A percentile compares a stretch with the other conserved stretches of the same genome.
phyloP scores from a whole-genome alignment of 2,113 vertebrate species.

The Connochaetes taurinus region DNA sequence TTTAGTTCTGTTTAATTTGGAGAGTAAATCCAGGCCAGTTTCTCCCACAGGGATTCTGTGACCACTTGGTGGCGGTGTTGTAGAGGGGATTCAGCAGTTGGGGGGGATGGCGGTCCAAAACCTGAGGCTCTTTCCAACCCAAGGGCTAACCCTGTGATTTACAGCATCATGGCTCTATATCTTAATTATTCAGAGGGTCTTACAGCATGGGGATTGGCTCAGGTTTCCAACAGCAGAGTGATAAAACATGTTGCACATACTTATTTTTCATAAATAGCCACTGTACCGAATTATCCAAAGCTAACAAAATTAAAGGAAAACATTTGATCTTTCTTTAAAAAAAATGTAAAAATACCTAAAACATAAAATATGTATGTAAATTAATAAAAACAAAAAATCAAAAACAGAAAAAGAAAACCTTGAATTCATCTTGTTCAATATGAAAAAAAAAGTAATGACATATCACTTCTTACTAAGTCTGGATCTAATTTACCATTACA shows the following conservation, averaged over 20 bases:
- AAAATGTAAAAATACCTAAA: background rate
- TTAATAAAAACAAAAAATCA: background rate
- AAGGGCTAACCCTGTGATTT: background rate
- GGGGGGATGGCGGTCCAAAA: background rate
- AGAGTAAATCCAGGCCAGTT: background rate
- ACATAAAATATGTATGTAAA: background rate
- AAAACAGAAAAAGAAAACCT: background rate
- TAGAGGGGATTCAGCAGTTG: slow-evolving; percentile 37
- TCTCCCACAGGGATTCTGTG: fast-evolving
- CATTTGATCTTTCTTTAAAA: background rate
- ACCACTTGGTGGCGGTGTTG: slow-evolving; percentile 70
- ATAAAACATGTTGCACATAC: slow-evolving; percentile 14
- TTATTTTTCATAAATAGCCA: slow-evolving; percentile 6
- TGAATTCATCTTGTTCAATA: background rate
- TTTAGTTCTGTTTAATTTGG: background rate
- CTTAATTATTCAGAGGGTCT: slow-evolving; percentile 50
- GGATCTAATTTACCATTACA: background rate
- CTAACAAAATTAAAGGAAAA: slow-evolving; percentile 16
- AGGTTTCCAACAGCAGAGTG: slow-evolving; percentile 22
- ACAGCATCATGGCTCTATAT: background rate
- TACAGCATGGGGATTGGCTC: background rate
- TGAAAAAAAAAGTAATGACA: background rate
- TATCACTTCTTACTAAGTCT: background rate
- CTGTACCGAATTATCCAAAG: background rate
- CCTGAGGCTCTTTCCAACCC: background rate